These are phyloP conservation scores for Rhyacophila evoluta DNA, from an alignment of 2,888 invertebrate genomes.

Conservation along the genomic window DNA sequence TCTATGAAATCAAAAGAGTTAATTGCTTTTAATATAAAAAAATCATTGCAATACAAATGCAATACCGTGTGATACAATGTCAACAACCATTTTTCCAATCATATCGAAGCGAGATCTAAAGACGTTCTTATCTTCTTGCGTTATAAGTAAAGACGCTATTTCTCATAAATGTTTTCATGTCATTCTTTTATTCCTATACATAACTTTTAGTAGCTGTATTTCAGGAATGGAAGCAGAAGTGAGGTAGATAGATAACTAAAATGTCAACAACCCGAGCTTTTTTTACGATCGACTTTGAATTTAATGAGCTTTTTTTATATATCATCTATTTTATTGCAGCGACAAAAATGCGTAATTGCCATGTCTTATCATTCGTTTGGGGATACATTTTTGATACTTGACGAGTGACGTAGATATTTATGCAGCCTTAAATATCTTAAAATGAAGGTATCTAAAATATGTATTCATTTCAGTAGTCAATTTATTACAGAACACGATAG, in stretches of 20 bases:
- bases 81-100: neutral
- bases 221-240: neutral
- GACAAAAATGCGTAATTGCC: conserved; percentile 17
- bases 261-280: neutral
- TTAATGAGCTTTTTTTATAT: conserved; percentile 19
- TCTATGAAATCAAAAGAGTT: too few species aligned
- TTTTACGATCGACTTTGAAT: neutral
- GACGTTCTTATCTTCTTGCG: neutral
- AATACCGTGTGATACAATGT: neutral
- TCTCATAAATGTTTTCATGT: conserved; percentile 8
- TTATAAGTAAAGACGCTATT: neutral
- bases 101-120: conserved; percentile 6
- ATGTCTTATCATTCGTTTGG: neutral
- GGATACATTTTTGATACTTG: neutral
- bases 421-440: too few species aligned
- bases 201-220: conserved; percentile 22
- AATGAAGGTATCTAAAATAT: too few species aligned
- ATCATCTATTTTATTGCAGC: neutral
- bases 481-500: too few species aligned
- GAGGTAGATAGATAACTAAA: conserved; percentile 13
- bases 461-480: too few species aligned
- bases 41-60: too few species aligned
- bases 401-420: too few species aligned
- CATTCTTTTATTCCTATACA: conserved; percentile 18
- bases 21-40: too few species aligned